Base-by-base conservation (phyloP, 2,113 vertebrate genomes). In the Mus musculus region DNA sequence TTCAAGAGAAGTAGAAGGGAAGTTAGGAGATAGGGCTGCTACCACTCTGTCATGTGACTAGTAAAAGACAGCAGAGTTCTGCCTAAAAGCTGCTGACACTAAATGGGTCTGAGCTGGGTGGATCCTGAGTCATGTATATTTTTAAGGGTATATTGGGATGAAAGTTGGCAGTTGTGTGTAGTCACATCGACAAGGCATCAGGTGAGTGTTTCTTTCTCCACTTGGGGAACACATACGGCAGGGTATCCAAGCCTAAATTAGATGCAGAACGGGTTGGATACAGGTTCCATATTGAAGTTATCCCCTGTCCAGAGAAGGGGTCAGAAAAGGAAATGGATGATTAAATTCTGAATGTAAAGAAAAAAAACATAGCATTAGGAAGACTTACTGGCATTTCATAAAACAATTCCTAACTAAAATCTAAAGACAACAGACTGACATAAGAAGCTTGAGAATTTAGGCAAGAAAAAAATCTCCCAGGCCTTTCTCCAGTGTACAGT, bases 401-500 rank as follows among this genome's bases (percentile, higher is more conserved):
- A 81, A 89, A 63, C 17, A 0, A 39, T 10, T 90, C 1, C 13
- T 61, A 72, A 52, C 12, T 20, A 39, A 80, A 33, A 65, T 7
- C 22, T 30, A 4, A 26, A 30, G 28, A 26, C 20, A 42, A 11
- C 24, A 89, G 1, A 1, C 36, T 17, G n/a, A 4, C 13, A 13
- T 28, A 4, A 75, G 75, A 75, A 26, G 6, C 4, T n/a, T 65
- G 59, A 2, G 16, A 14, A 7, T 39, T 39, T 1, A 46, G 26
- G 5, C 13, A n/a, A 65, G 26, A 46, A 49, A 7, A 49, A 6
- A 0, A 6, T 26, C 28, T 26, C 28, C 1, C 24, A 6, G 7
- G 6, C 13, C 3, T 3, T 24, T 54, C 3, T 19, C 46, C 6
- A 8, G 24, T 36, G 3, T 4, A 16, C 13, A 30, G 1, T 1